Base-by-base conservation (phyloP, 2,888 invertebrate species). In the Macrosoma leucophasiata region DNA sequence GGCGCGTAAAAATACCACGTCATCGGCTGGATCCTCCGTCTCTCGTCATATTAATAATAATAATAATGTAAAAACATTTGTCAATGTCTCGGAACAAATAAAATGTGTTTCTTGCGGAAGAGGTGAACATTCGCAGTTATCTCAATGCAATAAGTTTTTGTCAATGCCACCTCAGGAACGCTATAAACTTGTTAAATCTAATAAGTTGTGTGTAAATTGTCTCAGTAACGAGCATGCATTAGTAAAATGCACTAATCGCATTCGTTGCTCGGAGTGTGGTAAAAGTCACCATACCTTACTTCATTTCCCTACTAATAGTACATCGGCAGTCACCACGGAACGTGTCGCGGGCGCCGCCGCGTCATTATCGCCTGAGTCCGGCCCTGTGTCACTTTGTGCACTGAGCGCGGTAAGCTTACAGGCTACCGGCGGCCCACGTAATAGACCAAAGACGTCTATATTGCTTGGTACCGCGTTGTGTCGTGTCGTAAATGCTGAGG, bases 71-170 rank as follows among this genome's bases (percentile, higher is more conserved):
- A 29, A 29, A 10, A 29, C 29, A 9, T 29, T 29, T 4, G 22
- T 29, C 1, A 29, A 21, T 9, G 22, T 21, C 5, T n/a, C n/a
- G n/a, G 29, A 29, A 6, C 13, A 13, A 22, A 21, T 15, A 2
- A 29, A 29, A 19, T 29, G 29, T 15, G 13, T 13, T 15, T 29
- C 14, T 15, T 29, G 29, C 15, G 29, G 29, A 21, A 29, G 22
- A 21, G 22, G 21, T 13, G 29, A 29, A 9, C 29, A 29, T 15
- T 29, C 22, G 20, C 29, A 29, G 21, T 29, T 29, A 14, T 21
- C 10, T n/a, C 9, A 9, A n/a, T 29, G 29, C 21, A 29, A 29
- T 13, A 20, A 29, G 21, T 29, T 29, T 29, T 20, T 7, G 6
- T 7, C 29, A 19, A 10, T 29, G 8, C 21, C 29, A 14, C 29